Evolutionary conservation across 64 coral and sea anemone species (phyloP), one percentile per base, ranked within the genome.

Genomic region (Pachyseris speciosa): DNA sequence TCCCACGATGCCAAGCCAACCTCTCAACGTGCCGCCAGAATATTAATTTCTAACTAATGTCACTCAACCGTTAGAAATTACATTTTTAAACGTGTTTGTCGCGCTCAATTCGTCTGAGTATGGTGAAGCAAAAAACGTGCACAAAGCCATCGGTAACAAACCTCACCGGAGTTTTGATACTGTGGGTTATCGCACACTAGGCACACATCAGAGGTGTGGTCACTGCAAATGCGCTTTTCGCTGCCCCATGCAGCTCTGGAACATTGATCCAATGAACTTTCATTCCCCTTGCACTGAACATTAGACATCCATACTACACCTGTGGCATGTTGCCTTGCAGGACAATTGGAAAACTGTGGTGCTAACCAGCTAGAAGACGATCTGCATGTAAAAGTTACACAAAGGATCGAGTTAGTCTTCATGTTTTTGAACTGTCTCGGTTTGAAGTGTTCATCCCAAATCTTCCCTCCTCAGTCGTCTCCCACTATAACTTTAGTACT

Each of bases 261-360:
- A 3, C 77, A 81, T 36, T 81, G 77, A 32, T 81, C 77, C 7
- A 81, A 7, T 37, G 77, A 81, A 15, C 77, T 81, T 81, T 81
- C 77, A 81, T 60, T 81, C 63, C 77, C 77, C 13, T 22, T 16
- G 53, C 77, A 81, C 19, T 11, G 51, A 32, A 63, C 52, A 40
- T 61, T 19, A 9, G 36, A 26, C 77, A 81, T 2, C 77, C 77
- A 81, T 7, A 81, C 32, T 38, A 36, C 19, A 30, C 77, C 77
- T 38, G 77, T 58, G 1, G 32, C 52, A 34, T 61, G 77, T 2
- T 24, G 30, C 26, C 48, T 37, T n/a, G 77, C 11, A 10, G 77
- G 51, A 63, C 77, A 81, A 32, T 81, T 63, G 20, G 77, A 81
- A 81, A 37, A 39, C 20, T 38, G 0, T 6, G 77, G 77, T 22